Conservation (phyloP, 2,797 vertebrate species). For the Phoeniculus purpureus region DNA sequence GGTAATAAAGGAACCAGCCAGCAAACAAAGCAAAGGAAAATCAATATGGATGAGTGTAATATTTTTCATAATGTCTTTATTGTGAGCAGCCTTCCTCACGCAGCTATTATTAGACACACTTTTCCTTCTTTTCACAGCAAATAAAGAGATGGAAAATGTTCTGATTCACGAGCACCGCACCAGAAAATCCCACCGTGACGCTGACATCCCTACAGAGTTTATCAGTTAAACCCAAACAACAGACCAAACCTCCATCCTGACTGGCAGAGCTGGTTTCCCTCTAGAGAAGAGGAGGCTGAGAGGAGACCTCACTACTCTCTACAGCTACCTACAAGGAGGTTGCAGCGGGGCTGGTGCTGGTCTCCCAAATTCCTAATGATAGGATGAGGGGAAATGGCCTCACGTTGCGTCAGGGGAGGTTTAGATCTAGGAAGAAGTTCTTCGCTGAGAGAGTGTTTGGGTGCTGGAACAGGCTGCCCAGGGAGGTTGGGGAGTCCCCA, state of each 20-base stretch:
- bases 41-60: slow-evolving; percentile 59
- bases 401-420: too few species aligned
- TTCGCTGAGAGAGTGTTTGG: too few species aligned
- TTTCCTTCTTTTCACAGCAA: background rate
- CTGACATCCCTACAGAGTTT: background rate
- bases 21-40: slow-evolving; percentile 58
- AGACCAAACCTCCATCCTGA: background rate
- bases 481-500: too few species aligned
- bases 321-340: too few species aligned
- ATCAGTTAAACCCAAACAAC: background rate
- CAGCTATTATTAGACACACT: slow-evolving; percentile 11
- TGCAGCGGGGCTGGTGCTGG: too few species aligned
- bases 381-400: too few species aligned
- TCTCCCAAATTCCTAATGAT: too few species aligned
- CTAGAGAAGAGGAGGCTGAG: too few species aligned
- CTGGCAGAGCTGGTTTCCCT: background rate
- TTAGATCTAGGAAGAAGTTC: too few species aligned
- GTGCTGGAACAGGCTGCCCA: too few species aligned
- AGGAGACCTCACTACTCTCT: too few species aligned
- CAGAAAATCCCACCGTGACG: background rate
- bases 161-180: background rate
- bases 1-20: slow-evolving; percentile 29
- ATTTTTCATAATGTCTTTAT: slow-evolving; percentile 52
- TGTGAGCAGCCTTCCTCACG: background rate
- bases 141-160: background rate